A percentile compares a stretch with the other conserved stretches of the same genome.
These are phyloP conservation scores for Sylvia borin DNA, from an alignment of 2,797 vertebrate species.

Conservation along the genomic window DNA sequence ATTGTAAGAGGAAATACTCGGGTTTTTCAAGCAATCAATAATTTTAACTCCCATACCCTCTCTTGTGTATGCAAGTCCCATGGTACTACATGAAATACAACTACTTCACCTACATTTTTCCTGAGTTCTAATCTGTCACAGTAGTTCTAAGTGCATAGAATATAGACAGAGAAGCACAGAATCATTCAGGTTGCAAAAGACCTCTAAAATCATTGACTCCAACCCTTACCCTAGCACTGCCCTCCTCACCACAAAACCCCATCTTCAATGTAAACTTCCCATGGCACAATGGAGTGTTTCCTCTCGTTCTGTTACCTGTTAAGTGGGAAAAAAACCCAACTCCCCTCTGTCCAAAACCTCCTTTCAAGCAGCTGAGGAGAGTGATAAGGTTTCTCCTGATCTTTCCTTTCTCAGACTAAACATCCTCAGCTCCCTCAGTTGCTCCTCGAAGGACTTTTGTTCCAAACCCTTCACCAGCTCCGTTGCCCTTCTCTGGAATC, in stretches of 20 bases:
- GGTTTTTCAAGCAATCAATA: neutral
- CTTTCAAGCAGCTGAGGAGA: neutral
- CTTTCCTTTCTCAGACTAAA: neutral
- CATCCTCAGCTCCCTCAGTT: neutral
- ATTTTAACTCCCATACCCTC: neutral
- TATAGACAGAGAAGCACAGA: neutral
- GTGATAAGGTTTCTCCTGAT: fast-evolving
- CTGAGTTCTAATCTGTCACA: neutral
- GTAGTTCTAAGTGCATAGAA: neutral
- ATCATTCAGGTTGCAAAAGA: neutral
- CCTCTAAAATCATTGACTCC: neutral
- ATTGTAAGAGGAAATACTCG: neutral
- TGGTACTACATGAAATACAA: neutral
- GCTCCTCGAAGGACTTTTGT: neutral
- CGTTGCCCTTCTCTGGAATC: fast-evolving
- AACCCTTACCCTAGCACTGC: neutral
- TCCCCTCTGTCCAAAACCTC: neutral
- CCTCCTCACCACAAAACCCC: neutral
- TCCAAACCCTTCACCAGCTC: neutral
- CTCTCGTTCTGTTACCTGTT: neutral
- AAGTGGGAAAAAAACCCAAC: neutral
- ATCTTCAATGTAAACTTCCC: neutral
- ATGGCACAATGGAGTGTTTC: fast-evolving
- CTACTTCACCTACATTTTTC: neutral
- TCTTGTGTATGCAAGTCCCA: neutral